A percentile compares a stretch with the other conserved stretches of the same genome.
phyloP scores from a whole-genome alignment of 1,140 invertebrate species.

The Polyergus mexicanus region DNA sequence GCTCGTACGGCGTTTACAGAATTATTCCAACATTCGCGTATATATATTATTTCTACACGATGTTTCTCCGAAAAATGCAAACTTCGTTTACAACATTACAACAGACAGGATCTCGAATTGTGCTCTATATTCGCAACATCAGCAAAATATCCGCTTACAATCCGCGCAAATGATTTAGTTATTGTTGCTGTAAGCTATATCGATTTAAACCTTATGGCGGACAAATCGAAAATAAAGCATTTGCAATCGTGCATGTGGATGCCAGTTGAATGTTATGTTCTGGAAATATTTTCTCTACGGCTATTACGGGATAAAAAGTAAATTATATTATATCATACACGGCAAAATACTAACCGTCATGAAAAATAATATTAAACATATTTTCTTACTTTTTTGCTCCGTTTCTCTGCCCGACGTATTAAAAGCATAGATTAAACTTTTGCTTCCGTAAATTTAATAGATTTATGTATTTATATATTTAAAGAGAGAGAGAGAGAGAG shows the following conservation, averaged over 20 bases:
- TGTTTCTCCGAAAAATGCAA: not conserved
- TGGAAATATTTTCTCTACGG: conserved; percentile 24
- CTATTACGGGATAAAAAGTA: not conserved
- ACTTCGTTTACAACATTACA: conserved; percentile 17
- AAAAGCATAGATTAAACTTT: conserved; percentile 16
- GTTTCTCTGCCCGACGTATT: not conserved
- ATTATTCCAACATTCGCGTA: not conserved
- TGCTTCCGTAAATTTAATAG: not conserved
- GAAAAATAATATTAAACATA: not conserved
- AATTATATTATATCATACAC: not conserved
- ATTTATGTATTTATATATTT: not conserved
- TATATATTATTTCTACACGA: not conserved
- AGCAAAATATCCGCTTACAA: not conserved
- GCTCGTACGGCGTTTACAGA: not conserved
- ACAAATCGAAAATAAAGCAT: not conserved
- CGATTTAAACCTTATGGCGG: conserved; percentile 29
- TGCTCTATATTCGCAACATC: not conserved
- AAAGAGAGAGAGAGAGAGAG: no score
- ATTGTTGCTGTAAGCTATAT: not conserved
- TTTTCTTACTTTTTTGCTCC: not conserved
- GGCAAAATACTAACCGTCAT: conserved; percentile 5
- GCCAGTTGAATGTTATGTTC: not conserved
- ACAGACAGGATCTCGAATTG: not conserved
- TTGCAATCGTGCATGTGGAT: not conserved
- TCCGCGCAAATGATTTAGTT: conserved; percentile 6